These are phyloP conservation scores for Leptinotarsa tumamoca DNA, from an alignment of 2,888 invertebrate genomes.

Conservation along the genomic window DNA sequence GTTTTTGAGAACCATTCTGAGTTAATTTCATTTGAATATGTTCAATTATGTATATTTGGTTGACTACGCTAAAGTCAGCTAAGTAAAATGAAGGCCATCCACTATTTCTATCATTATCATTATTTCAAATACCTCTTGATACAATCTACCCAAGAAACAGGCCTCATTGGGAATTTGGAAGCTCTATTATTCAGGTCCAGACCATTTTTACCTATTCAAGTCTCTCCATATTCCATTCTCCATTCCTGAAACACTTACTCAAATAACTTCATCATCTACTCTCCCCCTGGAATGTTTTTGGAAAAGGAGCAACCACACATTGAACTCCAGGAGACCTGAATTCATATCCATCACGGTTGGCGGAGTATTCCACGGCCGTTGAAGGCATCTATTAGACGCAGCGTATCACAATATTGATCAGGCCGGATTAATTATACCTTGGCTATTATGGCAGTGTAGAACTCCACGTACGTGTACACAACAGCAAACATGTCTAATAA, in stretches of 20 bases:
- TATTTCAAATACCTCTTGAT: no score
- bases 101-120: no score
- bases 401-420: constrained; percentile 20
- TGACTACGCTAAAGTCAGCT: no score
- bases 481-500: constrained; percentile 1
- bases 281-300: not conserved
- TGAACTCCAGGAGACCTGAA: constrained; percentile 8
- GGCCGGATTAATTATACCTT: constrained; percentile 10
- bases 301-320: constrained; percentile 1
- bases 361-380: constrained; percentile 5
- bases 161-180: no score
- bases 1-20: no score
- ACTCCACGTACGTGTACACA: not conserved
- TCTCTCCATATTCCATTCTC: no score
- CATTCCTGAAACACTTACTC: not conserved
- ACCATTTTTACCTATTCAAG: no score
- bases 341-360: constrained; percentile 16
- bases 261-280: not conserved
- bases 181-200: no score
- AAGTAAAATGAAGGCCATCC: no score
- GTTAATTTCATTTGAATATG: no score
- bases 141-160: no score
- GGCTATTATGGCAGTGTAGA: not conserved
- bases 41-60: no score
- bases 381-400: constrained; percentile 17